These are phyloP conservation scores for Alligator sinensis DNA, from an alignment of 2,113 vertebrate genomes.

Conservation along the genomic window DNA sequence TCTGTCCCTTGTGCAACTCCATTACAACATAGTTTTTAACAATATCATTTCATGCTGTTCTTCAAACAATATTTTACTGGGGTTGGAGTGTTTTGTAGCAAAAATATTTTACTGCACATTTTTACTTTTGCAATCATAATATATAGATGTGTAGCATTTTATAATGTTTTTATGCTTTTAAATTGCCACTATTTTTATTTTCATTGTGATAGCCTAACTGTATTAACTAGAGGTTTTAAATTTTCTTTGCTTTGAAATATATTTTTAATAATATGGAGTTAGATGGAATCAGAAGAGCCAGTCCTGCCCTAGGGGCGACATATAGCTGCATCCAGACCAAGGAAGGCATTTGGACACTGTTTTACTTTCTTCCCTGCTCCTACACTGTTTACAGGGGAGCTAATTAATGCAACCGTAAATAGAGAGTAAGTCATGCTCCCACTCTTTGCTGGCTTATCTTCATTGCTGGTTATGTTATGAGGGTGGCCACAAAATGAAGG, in stretches of 20 bases:
- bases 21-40: neutral
- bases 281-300: neutral
- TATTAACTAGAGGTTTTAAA: neutral
- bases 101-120: neutral
- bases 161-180: slow-evolving; percentile 1
- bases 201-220: fast-evolving
- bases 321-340: neutral
- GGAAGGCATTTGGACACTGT: neutral
- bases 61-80: neutral
- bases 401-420: neutral
- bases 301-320: neutral
- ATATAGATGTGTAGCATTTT: neutral
- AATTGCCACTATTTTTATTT: neutral
- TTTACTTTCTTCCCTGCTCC: neutral
- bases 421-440: neutral
- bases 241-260: slow-evolving; percentile 13
- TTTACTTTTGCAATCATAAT: neutral
- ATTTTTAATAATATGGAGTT: slow-evolving; percentile 7
- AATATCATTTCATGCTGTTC: neutral
- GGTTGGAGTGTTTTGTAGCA: no score
- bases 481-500: no score
- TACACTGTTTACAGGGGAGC: fast-evolving
- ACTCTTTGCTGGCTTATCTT: no score
- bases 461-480: neutral
- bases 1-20: neutral